phyloP scores from a whole-genome alignment of 2,797 vertebrate genomes.

The Sebastes taczanowskii region DNA sequence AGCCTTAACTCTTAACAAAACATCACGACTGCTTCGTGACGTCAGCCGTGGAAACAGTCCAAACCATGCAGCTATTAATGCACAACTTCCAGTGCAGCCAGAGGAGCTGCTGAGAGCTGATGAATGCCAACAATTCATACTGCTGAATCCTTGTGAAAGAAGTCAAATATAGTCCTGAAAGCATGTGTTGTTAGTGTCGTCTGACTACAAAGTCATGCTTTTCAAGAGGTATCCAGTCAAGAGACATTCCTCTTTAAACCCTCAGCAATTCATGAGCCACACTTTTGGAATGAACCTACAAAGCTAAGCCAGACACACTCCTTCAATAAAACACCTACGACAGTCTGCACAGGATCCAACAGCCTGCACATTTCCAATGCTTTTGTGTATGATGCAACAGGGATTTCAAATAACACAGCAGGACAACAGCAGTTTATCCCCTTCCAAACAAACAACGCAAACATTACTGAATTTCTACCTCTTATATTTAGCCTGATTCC shows the following conservation, averaged over 20 bases:
- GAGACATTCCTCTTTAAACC: conserved; percentile 54
- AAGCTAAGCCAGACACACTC: conserved; percentile 37
- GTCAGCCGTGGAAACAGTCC: conserved; percentile 12
- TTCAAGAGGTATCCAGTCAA: conserved; percentile 54
- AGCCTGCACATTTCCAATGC: conserved; percentile 2
- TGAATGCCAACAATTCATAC: conserved; percentile 19
- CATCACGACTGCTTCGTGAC: conserved; percentile 1
- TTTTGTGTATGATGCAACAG: conserved; percentile 7
- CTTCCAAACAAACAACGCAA: not conserved
- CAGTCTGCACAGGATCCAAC: conserved; percentile 47
- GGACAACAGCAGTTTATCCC: not conserved
- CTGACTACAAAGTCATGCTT: conserved; percentile 43
- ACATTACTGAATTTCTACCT: not conserved
- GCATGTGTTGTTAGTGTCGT: conserved; percentile 13
- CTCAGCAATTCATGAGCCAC: conserved; percentile 46
- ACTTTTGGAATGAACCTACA: conserved; percentile 45
- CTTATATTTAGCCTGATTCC: not conserved
- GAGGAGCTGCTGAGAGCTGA: not conserved
- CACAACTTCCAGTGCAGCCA: not conserved
- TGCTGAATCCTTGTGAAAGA: conserved; percentile 33
- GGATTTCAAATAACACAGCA: conserved; percentile 18
- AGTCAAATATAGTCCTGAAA: conserved; percentile 13
- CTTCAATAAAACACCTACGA: conserved; percentile 63
- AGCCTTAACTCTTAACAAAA: conserved; percentile 17
- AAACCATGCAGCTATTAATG: not conserved